A percentile compares a stretch with the other conserved stretches of the same genome.
Conservation (phyloP, 1,140 invertebrate genomes). For the Tribolium madens region DNA sequence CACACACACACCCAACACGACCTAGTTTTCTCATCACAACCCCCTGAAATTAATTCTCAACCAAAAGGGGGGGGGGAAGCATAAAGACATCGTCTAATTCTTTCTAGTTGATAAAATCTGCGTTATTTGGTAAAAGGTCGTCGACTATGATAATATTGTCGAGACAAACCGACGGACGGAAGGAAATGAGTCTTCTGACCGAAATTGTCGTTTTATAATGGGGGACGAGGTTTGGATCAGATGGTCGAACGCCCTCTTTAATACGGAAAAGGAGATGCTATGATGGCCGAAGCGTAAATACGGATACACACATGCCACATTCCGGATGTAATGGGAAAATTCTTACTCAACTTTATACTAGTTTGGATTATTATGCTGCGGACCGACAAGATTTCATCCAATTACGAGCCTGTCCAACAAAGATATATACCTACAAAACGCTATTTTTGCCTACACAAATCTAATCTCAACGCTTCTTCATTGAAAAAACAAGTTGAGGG, state of each 20-base stretch:
- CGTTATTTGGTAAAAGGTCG: constrained; percentile 37
- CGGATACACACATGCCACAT: constrained; percentile 39
- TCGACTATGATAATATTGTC: constrained; percentile 35
- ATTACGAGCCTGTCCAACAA: neutral
- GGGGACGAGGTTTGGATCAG: constrained; percentile 28
- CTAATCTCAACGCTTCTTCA: neutral
- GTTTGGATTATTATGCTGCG: constrained; percentile 4
- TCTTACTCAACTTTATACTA: constrained; percentile 39
- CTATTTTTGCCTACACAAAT: neutral
- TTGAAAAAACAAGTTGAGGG: too few species aligned
- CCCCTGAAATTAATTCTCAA: constrained; percentile 14
- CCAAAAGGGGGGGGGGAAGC: neutral
- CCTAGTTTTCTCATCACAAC: neutral
- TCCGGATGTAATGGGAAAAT: constrained; percentile 43
- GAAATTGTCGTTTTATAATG: constrained; percentile 37
- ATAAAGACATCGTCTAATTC: constrained; percentile 28
- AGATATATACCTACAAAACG: neutral
- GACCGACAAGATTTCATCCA: constrained; percentile 16
- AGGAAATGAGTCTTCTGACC: constrained; percentile 40
- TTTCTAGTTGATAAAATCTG: constrained; percentile 37
- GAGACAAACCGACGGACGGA: constrained; percentile 37
- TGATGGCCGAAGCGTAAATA: constrained; percentile 15
- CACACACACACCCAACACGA: neutral
- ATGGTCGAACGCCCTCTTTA: constrained; percentile 44
- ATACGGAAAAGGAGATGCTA: constrained; percentile 26